Evolutionary conservation across 2,113 vertebrate species (phyloP), one percentile per base, ranked within the genome.

Genomic region (Cyphomyrus discorhynchus): DNA sequence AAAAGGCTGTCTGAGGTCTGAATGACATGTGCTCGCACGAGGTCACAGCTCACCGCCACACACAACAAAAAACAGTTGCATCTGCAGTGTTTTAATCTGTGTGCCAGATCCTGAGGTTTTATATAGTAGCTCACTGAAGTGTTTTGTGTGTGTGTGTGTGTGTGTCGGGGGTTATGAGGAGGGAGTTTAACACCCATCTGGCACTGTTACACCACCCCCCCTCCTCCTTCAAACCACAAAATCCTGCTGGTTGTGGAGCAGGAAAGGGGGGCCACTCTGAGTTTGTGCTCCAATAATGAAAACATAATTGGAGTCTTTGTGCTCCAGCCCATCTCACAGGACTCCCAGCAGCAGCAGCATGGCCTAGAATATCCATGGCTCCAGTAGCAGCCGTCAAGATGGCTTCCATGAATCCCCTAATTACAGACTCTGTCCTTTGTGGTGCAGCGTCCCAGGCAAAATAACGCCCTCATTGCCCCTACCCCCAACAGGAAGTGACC

Each of bases 131-230:
- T 21, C 31, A 87, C n/a, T 56, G 3, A 53, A 87, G 86, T 62
- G 50, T 87, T 87, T 53, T 19, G 62, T 19, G 62, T 77, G 66
- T 82, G 66, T 47, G 27, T 39, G 27, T n/a, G 47, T 70, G 89
- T 89, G 88, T 90, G 86, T 74, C 6, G 21, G 21, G 56, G 21
- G 56, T 62, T 47, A 84, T 4, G 8, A n/a, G 77, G 88, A 35
- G 46, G 15, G 31, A 70, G 88, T 92, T 93, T 91, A 93, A 80
- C 8, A 90, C 93, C 94, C 93, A 94, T 94, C 94, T 94, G 94
- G 93, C 91, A 90, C 77, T 0, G 83, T 90, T 92, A 89, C 42
- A 88, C 58, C 58, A 90, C 89, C 46, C 90, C 45, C 62, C 50
- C 49, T 1, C 45, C 45, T 6, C 52, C 53, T 21, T 6, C 88